A percentile compares a stretch with the other conserved stretches of the same genome.
Evolutionary conservation across 2,888 invertebrate genomes (phyloP).

Genomic region (Lutraria lutraria): DNA sequence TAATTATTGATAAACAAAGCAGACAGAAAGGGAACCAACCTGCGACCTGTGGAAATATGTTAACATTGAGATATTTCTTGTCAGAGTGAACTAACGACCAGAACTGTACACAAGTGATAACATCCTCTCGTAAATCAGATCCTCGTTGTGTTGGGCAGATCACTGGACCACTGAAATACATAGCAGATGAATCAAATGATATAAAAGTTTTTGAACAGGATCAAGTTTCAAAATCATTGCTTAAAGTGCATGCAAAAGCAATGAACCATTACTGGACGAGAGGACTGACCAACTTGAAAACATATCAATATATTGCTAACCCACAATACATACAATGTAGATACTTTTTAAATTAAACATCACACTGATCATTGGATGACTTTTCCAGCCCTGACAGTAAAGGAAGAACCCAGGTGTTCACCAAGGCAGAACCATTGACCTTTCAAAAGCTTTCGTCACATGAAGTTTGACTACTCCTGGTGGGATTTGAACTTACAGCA

Average conservation of each 20-base stretch:
- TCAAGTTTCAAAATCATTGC: too few species aligned
- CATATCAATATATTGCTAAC: not conserved
- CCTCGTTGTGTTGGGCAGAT: slow-evolving; percentile 94
- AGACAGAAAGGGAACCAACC: slow-evolving; percentile 33
- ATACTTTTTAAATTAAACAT: too few species aligned
- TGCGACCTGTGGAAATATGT: slow-evolving; percentile 76
- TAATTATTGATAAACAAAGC: too few species aligned
- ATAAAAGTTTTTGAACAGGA: not conserved
- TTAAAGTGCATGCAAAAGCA: not conserved
- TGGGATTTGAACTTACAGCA: too few species aligned
- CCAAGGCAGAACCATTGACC: too few species aligned
- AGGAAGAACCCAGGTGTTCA: too few species aligned
- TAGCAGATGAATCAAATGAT: not conserved
- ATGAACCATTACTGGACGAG: not conserved
- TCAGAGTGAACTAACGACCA: slow-evolving; percentile 96
- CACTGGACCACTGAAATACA: slow-evolving; percentile 90
- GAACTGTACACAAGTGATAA: slow-evolving; percentile 95
- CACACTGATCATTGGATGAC: too few species aligned
- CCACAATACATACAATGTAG: not conserved
- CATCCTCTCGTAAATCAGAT: slow-evolving; percentile 94
- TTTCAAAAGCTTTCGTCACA: too few species aligned
- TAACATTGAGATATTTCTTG: slow-evolving; percentile 87
- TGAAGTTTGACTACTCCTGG: too few species aligned
- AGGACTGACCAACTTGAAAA: not conserved
- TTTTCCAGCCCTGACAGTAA: too few species aligned